These are phyloP conservation scores for Paraplagusia blochii DNA, from an alignment of 2,113 vertebrate species.

Conservation along the genomic window DNA sequence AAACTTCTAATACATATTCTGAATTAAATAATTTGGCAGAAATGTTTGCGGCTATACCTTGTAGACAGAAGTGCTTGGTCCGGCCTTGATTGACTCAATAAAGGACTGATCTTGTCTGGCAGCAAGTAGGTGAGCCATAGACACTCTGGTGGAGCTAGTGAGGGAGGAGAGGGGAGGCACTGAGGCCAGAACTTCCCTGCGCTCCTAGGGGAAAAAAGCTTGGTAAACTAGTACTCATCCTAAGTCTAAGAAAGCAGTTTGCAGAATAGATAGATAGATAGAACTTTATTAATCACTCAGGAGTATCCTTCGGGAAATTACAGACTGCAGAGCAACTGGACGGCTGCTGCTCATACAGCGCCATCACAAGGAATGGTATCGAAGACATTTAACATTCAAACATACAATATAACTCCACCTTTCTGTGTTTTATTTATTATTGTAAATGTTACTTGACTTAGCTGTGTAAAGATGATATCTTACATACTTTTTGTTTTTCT, in stretches of 20 bases:
- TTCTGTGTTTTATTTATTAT: no score
- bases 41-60: constrained; percentile 67
- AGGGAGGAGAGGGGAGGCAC: constrained; percentile 51
- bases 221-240: neutral
- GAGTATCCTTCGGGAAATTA: no score
- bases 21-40: neutral
- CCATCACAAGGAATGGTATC: no score
- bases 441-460: neutral
- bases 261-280: no score
- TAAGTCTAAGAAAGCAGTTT: no score
- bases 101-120: constrained; percentile 80
- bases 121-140: constrained; percentile 77
- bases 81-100: constrained; percentile 69
- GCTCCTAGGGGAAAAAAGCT: constrained; percentile 52
- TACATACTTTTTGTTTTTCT: constrained; percentile 79
- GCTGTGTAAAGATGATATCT: neutral
- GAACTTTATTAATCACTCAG: no score
- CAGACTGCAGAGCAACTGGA: no score
- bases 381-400: no score
- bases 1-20: neutral
- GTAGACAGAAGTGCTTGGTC: constrained; percentile 73
- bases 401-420: no score
- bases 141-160: constrained; percentile 57
- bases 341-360: no score
- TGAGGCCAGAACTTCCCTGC: constrained; percentile 49